phyloP scores from a whole-genome alignment of 1,140 invertebrate species.

The Gryllus bimaculatus region DNA sequence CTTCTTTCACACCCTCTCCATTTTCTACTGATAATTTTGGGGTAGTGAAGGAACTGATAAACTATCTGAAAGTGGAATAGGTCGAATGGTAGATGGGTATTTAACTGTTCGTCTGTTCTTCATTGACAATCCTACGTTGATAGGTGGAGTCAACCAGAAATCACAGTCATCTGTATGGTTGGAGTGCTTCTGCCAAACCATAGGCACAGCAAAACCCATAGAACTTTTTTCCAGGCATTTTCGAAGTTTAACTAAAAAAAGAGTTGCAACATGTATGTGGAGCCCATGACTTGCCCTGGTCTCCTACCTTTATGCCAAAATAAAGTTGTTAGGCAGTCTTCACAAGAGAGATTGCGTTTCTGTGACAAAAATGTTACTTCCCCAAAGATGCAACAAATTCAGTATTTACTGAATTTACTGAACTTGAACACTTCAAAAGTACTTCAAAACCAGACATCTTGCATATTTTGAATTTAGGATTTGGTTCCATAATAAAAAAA shows the following conservation, averaged over 20 bases:
- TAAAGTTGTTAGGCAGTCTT: background rate
- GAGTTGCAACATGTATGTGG: conserved; percentile 10
- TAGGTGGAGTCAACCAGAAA: conserved; percentile 10
- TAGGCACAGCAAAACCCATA: conserved; percentile 14
- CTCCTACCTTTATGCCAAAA: conserved; percentile 12
- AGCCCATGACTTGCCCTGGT: conserved; percentile 17
- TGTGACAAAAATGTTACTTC: background rate
- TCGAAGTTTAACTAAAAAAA: background rate
- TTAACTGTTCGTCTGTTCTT: background rate
- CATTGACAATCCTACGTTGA: background rate
- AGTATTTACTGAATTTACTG: background rate
- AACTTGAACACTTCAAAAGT: background rate
- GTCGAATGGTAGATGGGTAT: background rate
- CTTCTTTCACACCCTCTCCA: background rate
- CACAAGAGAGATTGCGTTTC: background rate
- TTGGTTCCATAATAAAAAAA: too few relatives aligned
- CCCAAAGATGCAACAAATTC: conserved; percentile 13
- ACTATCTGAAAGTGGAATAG: background rate
- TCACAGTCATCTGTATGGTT: conserved; percentile 14
- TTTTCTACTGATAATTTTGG: background rate
- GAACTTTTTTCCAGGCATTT: background rate
- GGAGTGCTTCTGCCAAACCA: conserved; percentile 7
- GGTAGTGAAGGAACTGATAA: background rate
- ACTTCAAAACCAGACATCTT: background rate
- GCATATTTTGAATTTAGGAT: too few relatives aligned